Conservation (phyloP, 2,797 vertebrate genomes). For the Miichthys miiuy region DNA sequence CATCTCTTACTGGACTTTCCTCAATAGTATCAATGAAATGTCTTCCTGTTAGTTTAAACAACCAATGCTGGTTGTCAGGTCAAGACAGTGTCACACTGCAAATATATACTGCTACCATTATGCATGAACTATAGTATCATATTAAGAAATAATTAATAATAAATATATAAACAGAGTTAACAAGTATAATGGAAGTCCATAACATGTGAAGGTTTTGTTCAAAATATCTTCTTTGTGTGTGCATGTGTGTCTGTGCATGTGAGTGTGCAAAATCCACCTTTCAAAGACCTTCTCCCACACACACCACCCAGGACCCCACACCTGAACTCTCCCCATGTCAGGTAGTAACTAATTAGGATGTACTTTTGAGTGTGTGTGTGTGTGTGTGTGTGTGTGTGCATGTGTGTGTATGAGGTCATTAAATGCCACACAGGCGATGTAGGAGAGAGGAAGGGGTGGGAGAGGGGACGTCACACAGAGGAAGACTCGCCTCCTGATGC, state of each 20-base stretch:
- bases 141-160: not conserved
- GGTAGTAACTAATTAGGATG: constrained; percentile 67
- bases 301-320: constrained; percentile 42
- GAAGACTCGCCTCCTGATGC: constrained; percentile 41
- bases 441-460: constrained; percentile 14
- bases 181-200: not conserved
- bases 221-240: constrained; percentile 1
- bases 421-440: constrained; percentile 69
- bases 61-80: no score
- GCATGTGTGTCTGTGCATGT: not conserved
- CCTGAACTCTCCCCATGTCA: constrained; percentile 51
- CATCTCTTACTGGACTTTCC: no score
- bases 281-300: constrained; percentile 27
- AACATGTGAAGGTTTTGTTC: not conserved
- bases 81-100: no score
- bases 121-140: not conserved
- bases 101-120: not conserved
- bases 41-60: no score
- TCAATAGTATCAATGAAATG: no score
- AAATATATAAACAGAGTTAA: not conserved
- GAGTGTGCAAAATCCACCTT: constrained; percentile 18
- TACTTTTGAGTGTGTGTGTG: constrained; percentile 30
- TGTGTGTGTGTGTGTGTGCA: not conserved
- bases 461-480: constrained; percentile 52
- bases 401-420: constrained; percentile 57